Evolutionary conservation across 2,888 invertebrate genomes (phyloP), one percentile per base, ranked within the genome.

Genomic region (Callyntrura sp.): DNA sequence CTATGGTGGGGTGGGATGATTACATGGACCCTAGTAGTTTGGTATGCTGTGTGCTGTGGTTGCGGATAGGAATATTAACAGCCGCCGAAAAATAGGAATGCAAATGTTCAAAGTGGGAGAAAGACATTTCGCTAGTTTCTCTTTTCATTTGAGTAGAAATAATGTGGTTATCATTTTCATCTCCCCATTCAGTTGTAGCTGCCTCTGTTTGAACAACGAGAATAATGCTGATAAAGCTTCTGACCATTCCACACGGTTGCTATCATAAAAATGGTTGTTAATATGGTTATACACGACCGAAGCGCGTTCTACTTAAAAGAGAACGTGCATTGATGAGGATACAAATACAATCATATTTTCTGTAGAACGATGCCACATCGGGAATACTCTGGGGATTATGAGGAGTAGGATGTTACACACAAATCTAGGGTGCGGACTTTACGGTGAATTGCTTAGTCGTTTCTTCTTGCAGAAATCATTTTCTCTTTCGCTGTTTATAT

Each of bases 341-440:
- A n/a, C n/a, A n/a, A n/a, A n/a, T n/a, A n/a, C n/a, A n/a, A 35
- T 35, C 35, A 35, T 6, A 35, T 35, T 4, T 35, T 6, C 2
- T 35, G 35, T n/a, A 6, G 35, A 35, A 35, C 2, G 35, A 35
- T 23, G 62, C 28, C 48, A 68, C 65, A 68, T 79, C 51, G 79
- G 79, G 68, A 55, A 68, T 87, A 87, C 79, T 87, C 79, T 87
- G 79, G 86, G 79, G 79, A 45, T 87, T 87, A 79, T 79, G 79
- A 87, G 25, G n/a, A 65, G 43, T 65, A 23, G n/a, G 0, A 35
- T 4, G 25, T 65, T 43, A 12, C 68, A 17, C 65, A 25, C 25
- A 48, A 83, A 51, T n/a, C 9, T n/a, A 35, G 35, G 35, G 14
- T 83, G 48, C 65, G 65, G 48, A 51, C 28, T 20, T 43, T n/a